Percentiles rank a stretch among this genome's conserved stretches.
Conservation (phyloP, 2,797 vertebrate species). For the Philypnodon macrostomus region DNA sequence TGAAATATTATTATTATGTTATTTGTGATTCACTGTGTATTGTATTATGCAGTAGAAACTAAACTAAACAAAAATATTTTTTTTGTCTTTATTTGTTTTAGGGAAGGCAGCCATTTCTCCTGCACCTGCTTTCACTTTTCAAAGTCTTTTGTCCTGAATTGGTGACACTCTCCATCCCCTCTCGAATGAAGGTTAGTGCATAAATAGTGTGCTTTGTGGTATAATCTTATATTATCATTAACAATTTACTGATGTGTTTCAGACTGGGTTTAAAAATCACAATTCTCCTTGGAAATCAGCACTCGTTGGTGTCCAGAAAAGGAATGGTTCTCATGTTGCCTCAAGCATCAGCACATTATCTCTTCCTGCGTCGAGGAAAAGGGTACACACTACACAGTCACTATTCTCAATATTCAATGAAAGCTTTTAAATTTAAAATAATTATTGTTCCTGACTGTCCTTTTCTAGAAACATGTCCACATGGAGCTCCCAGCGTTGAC, state of each 20-base stretch:
- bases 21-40: background rate
- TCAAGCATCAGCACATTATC: slow-evolving; percentile 42
- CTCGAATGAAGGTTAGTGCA: slow-evolving; percentile 81
- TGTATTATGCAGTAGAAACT: no score
- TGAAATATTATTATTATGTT: no score
- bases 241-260: slow-evolving; percentile 31
- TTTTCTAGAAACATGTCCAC: slow-evolving; percentile 80
- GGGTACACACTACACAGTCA: slow-evolving; percentile 67
- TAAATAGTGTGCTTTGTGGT: background rate
- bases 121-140: slow-evolving; percentile 87
- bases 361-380: slow-evolving; percentile 72
- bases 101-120: slow-evolving; percentile 85
- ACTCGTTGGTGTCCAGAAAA: slow-evolving; percentile 73
- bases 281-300: slow-evolving; percentile 82
- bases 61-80: background rate
- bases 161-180: slow-evolving; percentile 81
- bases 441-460: slow-evolving; percentile 2
- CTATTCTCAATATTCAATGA: no score
- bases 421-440: no score
- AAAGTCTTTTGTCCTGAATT: slow-evolving; percentile 86
- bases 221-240: background rate
- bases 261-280: slow-evolving; percentile 85
- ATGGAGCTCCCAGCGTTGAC: slow-evolving; percentile 67
- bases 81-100: slow-evolving; percentile 44
- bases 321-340: slow-evolving; percentile 50